Evolutionary conservation across 2,888 invertebrate species (phyloP).

Genomic region (Dendrolimus houi): DNA sequence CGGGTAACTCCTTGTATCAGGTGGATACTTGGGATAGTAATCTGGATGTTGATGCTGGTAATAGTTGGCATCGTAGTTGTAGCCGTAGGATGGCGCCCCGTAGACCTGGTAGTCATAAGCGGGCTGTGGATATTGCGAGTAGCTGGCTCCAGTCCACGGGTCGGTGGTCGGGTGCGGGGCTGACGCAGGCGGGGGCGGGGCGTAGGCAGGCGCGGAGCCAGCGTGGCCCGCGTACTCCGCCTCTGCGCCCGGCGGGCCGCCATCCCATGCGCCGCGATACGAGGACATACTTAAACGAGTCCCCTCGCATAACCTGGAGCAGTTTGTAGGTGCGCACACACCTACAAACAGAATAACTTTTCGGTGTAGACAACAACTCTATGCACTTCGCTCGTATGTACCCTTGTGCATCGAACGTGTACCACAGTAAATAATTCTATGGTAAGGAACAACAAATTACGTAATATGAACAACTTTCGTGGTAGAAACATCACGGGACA

Average conservation of each 20-base stretch:
- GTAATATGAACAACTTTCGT: conserved; percentile 47
- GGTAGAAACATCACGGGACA: conserved; percentile 1
- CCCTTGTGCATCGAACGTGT: conserved; percentile 40
- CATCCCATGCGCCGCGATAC: conserved; percentile 69
- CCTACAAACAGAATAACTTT: conserved; percentile 83
- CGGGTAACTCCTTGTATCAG: conserved; percentile 23
- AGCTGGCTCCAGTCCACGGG: conserved; percentile 38
- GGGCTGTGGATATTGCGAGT: conserved; percentile 48
- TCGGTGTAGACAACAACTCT: conserved; percentile 78
- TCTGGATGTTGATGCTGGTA: conserved; percentile 39
- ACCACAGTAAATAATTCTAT: conserved; percentile 50
- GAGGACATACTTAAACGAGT: conserved; percentile 65
- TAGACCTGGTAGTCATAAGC: conserved; percentile 53
- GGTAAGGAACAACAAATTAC: conserved; percentile 69
- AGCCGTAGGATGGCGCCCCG: conserved; percentile 36
- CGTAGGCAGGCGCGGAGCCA: conserved; percentile 47
- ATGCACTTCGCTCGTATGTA: conserved; percentile 46
- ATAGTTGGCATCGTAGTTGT: conserved; percentile 49
- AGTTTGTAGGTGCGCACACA: conserved; percentile 77
- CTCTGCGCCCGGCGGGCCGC: conserved; percentile 73
- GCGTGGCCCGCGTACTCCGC: conserved; percentile 59
- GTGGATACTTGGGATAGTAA: conserved; percentile 41
- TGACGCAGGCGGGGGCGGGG: conserved; percentile 60
- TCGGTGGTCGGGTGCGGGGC: conserved; percentile 40
- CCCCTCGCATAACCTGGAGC: conserved; percentile 74